Evolutionary conservation across 2,113 vertebrate species (phyloP).

Genomic region (Paratilapia polleni): DNA sequence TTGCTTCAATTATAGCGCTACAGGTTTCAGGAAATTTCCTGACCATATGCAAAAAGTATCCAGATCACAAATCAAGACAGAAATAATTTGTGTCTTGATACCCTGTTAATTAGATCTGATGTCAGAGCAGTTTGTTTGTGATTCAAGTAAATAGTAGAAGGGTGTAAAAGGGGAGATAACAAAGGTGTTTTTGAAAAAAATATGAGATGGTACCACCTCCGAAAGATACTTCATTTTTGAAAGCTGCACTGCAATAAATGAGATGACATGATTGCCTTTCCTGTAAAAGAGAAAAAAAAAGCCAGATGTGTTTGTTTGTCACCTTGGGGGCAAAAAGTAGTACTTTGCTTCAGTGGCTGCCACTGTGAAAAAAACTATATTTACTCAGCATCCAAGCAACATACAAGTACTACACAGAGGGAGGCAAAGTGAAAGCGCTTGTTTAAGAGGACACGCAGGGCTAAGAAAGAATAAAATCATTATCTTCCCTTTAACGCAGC

Average conservation of each 20-base stretch:
- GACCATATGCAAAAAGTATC: slow-evolving; percentile 35
- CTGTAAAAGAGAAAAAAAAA: background rate
- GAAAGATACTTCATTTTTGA: background rate
- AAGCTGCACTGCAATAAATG: background rate
- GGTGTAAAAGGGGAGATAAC: background rate
- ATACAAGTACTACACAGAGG: background rate
- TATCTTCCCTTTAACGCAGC: background rate
- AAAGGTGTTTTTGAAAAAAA: background rate
- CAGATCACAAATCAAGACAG: slow-evolving; percentile 1
- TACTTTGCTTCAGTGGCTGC: background rate
- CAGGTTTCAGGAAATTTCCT: slow-evolving; percentile 36
- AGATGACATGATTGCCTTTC: slow-evolving; percentile 35
- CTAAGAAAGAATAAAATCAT: background rate
- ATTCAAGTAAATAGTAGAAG: background rate
- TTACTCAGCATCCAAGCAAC: slow-evolving; percentile 28
- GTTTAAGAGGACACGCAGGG: slow-evolving; percentile 17
- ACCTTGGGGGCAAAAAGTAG: background rate
- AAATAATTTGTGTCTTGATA: slow-evolving; percentile 31
- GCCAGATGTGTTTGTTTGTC: slow-evolving; percentile 17
- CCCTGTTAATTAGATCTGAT: slow-evolving; percentile 13
- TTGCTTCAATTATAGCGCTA: slow-evolving; percentile 46
- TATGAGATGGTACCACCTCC: background rate
- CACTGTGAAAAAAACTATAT: slow-evolving; percentile 31
- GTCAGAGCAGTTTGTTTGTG: slow-evolving; percentile 10
- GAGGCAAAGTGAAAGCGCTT: slow-evolving; percentile 25